These are phyloP conservation scores for Melolontha melolontha DNA, from an alignment of 2,888 invertebrate species.

Conservation along the genomic window DNA sequence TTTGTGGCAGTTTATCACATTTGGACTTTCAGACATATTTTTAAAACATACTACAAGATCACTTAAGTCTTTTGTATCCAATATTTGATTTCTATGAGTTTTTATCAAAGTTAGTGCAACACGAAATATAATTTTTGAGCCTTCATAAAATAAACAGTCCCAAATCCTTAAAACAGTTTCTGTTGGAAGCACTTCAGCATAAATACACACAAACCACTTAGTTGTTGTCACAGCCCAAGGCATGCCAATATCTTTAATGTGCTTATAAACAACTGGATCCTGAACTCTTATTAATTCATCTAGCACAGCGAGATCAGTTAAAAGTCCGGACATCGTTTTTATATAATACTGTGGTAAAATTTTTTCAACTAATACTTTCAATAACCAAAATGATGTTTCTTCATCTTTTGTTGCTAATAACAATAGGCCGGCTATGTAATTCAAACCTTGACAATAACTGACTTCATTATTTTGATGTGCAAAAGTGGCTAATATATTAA, in stretches of 20 bases:
- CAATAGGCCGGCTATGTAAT: constrained; percentile 89
- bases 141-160: constrained; percentile 96
- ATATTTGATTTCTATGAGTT: constrained; percentile 76
- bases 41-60: constrained; percentile 86
- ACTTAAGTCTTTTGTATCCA: constrained; percentile 84
- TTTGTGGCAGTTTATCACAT: constrained; percentile 86
- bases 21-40: constrained; percentile 81
- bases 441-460: constrained; percentile 95
- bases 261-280: constrained; percentile 84
- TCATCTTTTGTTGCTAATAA: constrained; percentile 89
- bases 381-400: constrained; percentile 92
- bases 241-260: constrained; percentile 83
- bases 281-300: constrained; percentile 87
- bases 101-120: constrained; percentile 88
- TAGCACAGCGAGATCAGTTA: constrained; percentile 90
- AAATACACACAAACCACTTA: constrained; percentile 96
- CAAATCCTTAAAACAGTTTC: constrained; percentile 95
- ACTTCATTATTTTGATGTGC: constrained; percentile 89
- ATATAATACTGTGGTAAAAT: constrained; percentile 91
- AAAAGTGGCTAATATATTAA: constrained; percentile 88
- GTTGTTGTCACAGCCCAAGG: constrained; percentile 93
- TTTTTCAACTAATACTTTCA: constrained; percentile 88
- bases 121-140: constrained; percentile 91
- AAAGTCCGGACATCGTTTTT: constrained; percentile 88
- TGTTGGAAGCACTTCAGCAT: constrained; percentile 91